Conservation (phyloP, 1,140 invertebrate genomes). For the Drosophila pruinosa region DNA sequence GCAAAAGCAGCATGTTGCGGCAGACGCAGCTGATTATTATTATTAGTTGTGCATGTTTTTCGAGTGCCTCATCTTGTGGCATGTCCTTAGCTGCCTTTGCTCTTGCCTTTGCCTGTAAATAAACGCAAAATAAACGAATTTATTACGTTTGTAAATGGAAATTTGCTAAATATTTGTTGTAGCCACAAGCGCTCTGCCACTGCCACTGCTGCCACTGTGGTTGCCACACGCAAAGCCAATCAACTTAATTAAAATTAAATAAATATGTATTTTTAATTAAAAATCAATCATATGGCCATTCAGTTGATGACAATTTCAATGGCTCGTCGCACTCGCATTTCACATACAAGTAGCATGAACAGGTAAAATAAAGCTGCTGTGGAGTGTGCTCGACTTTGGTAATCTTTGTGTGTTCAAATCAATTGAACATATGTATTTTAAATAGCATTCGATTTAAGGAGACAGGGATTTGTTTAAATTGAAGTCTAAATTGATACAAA, state of each 20-base stretch:
- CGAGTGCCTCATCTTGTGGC: background rate
- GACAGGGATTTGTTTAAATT: too few relatives aligned
- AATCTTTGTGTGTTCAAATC: too few relatives aligned
- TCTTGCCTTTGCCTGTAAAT: conserved; percentile 3
- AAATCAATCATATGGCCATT: conserved; percentile 64
- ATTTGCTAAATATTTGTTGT: conserved; percentile 58
- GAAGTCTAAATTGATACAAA: too few relatives aligned
- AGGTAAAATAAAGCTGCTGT: background rate
- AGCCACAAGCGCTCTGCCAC: background rate
- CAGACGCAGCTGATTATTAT: conserved; percentile 32
- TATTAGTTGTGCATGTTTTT: conserved; percentile 27
- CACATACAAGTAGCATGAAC: background rate
- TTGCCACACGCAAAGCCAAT: conserved; percentile 57
- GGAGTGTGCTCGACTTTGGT: background rate
- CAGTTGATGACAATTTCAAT: conserved; percentile 41
- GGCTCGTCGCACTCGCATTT: conserved; percentile 1
- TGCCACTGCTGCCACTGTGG: conserved; percentile 26
- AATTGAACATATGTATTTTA: too few relatives aligned
- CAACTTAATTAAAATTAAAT: conserved; percentile 75
- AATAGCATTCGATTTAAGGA: too few relatives aligned
- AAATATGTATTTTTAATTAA: conserved; percentile 76
- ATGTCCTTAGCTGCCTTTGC: too few relatives aligned
- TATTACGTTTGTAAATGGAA: conserved; percentile 38
- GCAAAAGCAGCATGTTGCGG: conserved; percentile 7
- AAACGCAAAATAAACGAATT: conserved; percentile 32